Evolutionary conservation across 2,888 invertebrate genomes (phyloP), one percentile per base, ranked within the genome.

Genomic region (Chrysodeixis includens): DNA sequence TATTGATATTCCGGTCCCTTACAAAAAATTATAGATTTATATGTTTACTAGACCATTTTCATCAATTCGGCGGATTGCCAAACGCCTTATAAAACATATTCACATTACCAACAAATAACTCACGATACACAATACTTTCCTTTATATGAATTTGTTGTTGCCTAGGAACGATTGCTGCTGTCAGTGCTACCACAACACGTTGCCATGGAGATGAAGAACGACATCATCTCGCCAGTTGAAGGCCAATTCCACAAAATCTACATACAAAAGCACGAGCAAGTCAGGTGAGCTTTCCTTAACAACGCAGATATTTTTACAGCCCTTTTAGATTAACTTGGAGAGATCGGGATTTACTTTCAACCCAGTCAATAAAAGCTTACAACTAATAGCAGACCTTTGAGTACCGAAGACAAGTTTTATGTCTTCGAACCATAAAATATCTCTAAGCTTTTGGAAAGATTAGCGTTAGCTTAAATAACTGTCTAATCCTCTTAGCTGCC

Each of bases 221-320:
- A 98, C 92, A 98, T 99, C 80, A 97, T 98, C 85, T 97, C 98
- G 59, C 98, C 98, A 2, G 97, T 98, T 73, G 98, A 98, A 89
- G 98, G 98, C 72, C 98, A 98, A 93, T 98, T 98, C 93, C 98
- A 98, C 92, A 98, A 98, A 95, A 98, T 98, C 92, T 98, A 98
- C 95, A 98, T 98, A 85, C 98, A 98, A 91, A 97, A 97, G 87
- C 98, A 98, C 89, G 98, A 98, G 91, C 98, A 98, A 94, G 98
- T 98, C 90, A 98, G 98, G 98, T 98, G 88, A 95, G 96, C 65
- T 56, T 12, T 54, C 56, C 49, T 18, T 30, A 61, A 49, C 18
- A 46, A 46, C 9, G 2, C 16, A 7, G 9, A 20, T 20, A 20
- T 20, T 49, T 46, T 18, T 1, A 18, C 3, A 1, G 46, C 9